Base-by-base conservation (phyloP, 2,888 invertebrate species). In the Zelleria hepariella region DNA sequence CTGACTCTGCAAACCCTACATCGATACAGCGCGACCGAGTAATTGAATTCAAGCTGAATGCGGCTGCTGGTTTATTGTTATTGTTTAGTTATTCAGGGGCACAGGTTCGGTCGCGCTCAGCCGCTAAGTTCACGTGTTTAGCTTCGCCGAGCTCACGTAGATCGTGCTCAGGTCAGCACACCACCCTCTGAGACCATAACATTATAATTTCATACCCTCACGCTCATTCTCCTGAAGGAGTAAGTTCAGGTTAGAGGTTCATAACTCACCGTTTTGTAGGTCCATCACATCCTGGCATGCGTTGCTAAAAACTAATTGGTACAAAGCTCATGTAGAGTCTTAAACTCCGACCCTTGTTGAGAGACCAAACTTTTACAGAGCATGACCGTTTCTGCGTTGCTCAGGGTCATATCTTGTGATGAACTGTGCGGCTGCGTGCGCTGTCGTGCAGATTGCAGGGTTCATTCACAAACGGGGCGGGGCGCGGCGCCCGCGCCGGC, bases 31-130 rank as follows among this genome's bases (percentile, higher is more conserved):
- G n/a, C 32, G 4, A 23, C 32, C 8, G 8, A 55, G 2, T 55
- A 18, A 55, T 32, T 55, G n/a, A 27, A 55, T 55, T 55, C 42
- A 32, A 32, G 18, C 27, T 18, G 24, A 7, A 20, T 51, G 32
- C 24, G 27, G 27, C 7, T 7, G 55, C 32, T 6, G 21, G 3
- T 55, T 55, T 55, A 55, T 27, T 55, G 55, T 55, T 27, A 55
- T 55, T 55, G 55, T 55, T 55, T 23, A 27, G 55, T 55, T 55
- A 55, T 55, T 32, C 27, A 20, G 20, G 20, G 55, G n/a, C 18
- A 8, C 32, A 55, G 55, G 25, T 24, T 21, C 51, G 21, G 3
- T 42, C 5, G 32, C 32, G 7, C 7, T 10, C 32, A 32, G 10
- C 32, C 7, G 6, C 32, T 32, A 32, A 32, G 32, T 32, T 32